Conservation (phyloP, 2,888 invertebrate genomes). For the Omphaloscelis lunosa region DNA sequence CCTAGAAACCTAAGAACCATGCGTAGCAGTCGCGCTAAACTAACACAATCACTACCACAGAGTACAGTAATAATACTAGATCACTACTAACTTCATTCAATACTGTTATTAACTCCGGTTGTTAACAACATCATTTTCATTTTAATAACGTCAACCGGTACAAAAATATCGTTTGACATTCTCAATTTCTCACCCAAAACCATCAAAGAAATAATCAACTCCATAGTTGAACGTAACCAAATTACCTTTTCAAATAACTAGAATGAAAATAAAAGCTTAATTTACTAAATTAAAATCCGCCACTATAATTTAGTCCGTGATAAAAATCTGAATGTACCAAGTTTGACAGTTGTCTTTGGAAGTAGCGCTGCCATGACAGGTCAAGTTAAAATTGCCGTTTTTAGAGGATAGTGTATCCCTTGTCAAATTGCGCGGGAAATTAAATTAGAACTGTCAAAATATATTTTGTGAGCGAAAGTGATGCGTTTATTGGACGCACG, state of each 20-base stretch:
- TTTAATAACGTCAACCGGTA: conserved; percentile 25
- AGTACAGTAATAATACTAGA: too few species aligned
- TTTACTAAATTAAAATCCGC: conserved; percentile 27
- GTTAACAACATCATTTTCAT: conserved; percentile 3
- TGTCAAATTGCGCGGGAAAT: conserved; percentile 61
- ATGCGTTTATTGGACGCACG: conserved; percentile 60
- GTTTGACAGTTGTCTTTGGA: conserved; percentile 19
- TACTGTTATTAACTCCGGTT: neutral
- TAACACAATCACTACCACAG: neutral
- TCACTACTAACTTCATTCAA: neutral
- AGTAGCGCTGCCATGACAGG: conserved; percentile 21
- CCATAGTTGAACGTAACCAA: conserved; percentile 42
- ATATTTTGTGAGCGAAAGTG: conserved; percentile 63
- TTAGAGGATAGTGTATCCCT: conserved; percentile 42
- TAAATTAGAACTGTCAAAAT: conserved; percentile 74
- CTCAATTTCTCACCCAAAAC: conserved; percentile 38
- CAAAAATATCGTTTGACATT: conserved; percentile 1
- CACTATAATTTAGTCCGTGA: neutral
- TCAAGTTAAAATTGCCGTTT: conserved; percentile 32
- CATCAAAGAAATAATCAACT: conserved; percentile 52
- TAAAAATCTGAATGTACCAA: neutral
- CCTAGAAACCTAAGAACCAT: neutral
- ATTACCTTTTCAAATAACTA: conserved; percentile 53
- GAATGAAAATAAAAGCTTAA: conserved; percentile 54
- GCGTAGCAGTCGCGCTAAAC: neutral